Evolutionary conservation across 2,888 invertebrate species (phyloP).

Genomic region (Siphlonurus alternatus): DNA sequence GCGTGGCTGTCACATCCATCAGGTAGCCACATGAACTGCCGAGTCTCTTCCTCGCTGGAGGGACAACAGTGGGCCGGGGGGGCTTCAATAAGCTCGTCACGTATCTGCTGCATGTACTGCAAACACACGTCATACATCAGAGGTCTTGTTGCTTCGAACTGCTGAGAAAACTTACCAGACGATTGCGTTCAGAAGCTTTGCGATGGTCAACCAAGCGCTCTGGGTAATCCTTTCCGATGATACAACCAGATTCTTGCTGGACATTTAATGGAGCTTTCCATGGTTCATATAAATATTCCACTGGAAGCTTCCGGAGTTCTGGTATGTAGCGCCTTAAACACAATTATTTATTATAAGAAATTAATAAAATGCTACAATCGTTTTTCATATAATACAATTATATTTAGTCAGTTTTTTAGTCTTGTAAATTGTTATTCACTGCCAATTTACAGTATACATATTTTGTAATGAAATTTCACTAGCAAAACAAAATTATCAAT

Average conservation of each 20-base stretch:
- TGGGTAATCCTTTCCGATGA: conserved; percentile 51
- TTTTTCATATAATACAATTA: too few relatives aligned
- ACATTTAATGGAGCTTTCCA: conserved; percentile 48
- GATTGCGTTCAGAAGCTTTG: conserved; percentile 34
- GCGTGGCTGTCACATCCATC: conserved; percentile 22
- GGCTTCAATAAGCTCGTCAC: conserved; percentile 22
- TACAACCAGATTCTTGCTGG: conserved; percentile 42
- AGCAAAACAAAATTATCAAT: too few relatives aligned
- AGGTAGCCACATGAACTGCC: conserved; percentile 41
- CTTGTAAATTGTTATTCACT: background rate
- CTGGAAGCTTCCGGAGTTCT: conserved; percentile 40
- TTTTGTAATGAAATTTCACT: too few relatives aligned
- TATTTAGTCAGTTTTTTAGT: too few relatives aligned
- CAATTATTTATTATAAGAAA: too few relatives aligned
- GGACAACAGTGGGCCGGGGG: conserved; percentile 47
- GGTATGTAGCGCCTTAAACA: conserved; percentile 43
- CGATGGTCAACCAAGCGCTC: conserved; percentile 44
- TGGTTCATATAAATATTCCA: conserved; percentile 49
- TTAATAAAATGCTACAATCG: too few relatives aligned
- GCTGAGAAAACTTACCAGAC: conserved; percentile 24
- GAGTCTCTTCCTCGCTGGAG: conserved; percentile 45
- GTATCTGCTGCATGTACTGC: conserved; percentile 25
- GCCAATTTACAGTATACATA: background rate
- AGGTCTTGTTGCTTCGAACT: too few relatives aligned
- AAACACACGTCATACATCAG: conserved; percentile 1